phyloP scores from a whole-genome alignment of 2,888 invertebrate species.

The Drosophila borborema region DNA sequence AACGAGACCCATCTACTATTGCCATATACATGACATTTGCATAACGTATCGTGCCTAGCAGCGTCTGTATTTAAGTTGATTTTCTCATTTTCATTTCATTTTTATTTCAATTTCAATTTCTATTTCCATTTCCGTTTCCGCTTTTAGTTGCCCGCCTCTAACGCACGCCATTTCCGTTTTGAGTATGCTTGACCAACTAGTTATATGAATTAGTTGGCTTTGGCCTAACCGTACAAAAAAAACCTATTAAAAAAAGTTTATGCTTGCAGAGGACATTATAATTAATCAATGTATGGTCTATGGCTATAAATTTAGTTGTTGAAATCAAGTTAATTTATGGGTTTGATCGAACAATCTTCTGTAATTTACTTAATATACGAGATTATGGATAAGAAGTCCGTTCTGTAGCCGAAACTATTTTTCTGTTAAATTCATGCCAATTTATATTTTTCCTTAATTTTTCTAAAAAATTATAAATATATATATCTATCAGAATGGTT shows the following conservation, averaged over 20 bases:
- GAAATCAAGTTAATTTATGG: neutral
- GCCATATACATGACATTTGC: slow-evolving; percentile 1
- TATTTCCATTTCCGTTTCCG: slow-evolving; percentile 50
- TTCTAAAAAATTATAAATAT: no score
- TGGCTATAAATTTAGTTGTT: neutral
- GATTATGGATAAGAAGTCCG: neutral
- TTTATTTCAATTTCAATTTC: slow-evolving; percentile 23
- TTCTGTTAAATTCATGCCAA: no score
- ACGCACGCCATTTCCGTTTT: slow-evolving; percentile 52
- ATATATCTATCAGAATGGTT: no score
- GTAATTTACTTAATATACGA: neutral
- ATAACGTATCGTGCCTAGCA: slow-evolving; percentile 18
- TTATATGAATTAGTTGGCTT: slow-evolving; percentile 23
- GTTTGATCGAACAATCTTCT: neutral
- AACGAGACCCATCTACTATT: slow-evolving; percentile 26
- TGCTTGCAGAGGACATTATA: slow-evolving; percentile 5
- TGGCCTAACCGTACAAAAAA: neutral
- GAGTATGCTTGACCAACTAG: slow-evolving; percentile 37
- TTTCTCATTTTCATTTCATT: slow-evolving; percentile 13
- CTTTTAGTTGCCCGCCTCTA: slow-evolving; percentile 41
- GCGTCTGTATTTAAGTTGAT: slow-evolving; percentile 10
- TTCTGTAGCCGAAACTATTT: neutral
- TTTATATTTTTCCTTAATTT: no score
- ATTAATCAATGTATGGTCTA: slow-evolving; percentile 6
- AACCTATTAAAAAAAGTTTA: neutral